Base-by-base conservation (phyloP, 2,888 invertebrate genomes). In the Tipula helvola region DNA sequence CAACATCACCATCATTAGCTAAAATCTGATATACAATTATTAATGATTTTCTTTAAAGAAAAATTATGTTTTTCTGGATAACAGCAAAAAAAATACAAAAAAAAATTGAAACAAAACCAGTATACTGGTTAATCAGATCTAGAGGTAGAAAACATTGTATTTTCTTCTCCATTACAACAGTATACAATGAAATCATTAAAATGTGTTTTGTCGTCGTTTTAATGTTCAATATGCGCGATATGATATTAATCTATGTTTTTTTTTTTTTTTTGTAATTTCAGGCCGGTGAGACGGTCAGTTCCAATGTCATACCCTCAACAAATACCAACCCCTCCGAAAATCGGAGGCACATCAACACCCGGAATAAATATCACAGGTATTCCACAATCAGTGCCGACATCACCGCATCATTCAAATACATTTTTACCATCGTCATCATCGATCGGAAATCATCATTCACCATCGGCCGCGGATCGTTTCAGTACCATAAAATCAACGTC, bases 371-470 rank as follows among this genome's bases (percentile, higher is more conserved):
- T 10, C 7, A 10, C 71, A 2, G 71, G 52, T 1, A 16, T 52
- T 0, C 91, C 91, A 85, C 87, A 90, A 88, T 90, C 91, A 41
- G 87, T 90, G 88, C 91, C 91, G 87, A 90, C 91, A 42, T 86
- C 85, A 41, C 86, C 87, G 36, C 71, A 84, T 44, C 84, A 86
- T 44, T 44, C 87, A 10, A 71, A 86, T 36, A 86, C 8, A 83
- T 39, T 36, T 83, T 36, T 85, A 86, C 83, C 86, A 57, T 86
- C 87, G 42, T 86, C 88, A 87, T 87, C 87, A 86, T 90, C 89
- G 87, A 88, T 88, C 87, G 36, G 18, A 36, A 44, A 36, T 44
- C 39, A 52, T 86, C 85, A 85, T 18, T 47, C 42, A 87, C 86
- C 87, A 16, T 88, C 87, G 83, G 87, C 88, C 28, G 87, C 88